Evolutionary conservation across 2,888 invertebrate species (phyloP), one percentile per base, ranked within the genome.

Genomic region (Prionchulus punctatus): DNA sequence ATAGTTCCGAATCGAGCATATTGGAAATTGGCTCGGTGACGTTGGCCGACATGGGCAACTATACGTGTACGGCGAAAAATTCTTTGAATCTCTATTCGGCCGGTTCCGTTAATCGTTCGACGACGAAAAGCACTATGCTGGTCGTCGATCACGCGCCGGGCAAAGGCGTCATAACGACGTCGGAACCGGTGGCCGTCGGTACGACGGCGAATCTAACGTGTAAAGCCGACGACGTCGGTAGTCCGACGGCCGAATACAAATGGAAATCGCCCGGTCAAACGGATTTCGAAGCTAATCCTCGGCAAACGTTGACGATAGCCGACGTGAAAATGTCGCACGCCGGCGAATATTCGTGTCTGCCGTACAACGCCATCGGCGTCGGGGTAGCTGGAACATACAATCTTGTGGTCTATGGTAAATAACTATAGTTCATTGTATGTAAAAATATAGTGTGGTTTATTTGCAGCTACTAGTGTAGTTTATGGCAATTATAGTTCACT

Each of bases 311-410:
- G 31, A 83, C 81, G 30, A 83, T 89, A 60, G 82, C 83, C 61
- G 84, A 86, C 0, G 88, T 87, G 18, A 83, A 84, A 15, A 75
- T 91, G 60, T 84, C 86, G 70, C 85, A 86, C 53, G 80, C 86
- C 60, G 85, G 86, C 65, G 87, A 86, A 77, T 90, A 88, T 76
- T 84, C 86, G 0, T 92, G 92, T 69, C 79, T 82, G 62, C 88
- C 88, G 0, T 80, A 80, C 72, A 90, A 87, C 72, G 81, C 83
- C 15, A 87, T 87, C 0, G 91, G 90, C 0, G 81, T 82, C 63
- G 84, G 85, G 53, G 78, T 79, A 57, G 76, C 80, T 50, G 82
- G 81, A 26, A 79, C 79, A 36, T 79, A 81, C 55, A 79, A 79
- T 65, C 79, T 86, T 65, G 80, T 84, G 65, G 84, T 85, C 52